A percentile compares a stretch with the other conserved stretches of the same genome.
phyloP scores from a whole-genome alignment of 2,113 vertebrate species.

The Bos javanicus region DNA sequence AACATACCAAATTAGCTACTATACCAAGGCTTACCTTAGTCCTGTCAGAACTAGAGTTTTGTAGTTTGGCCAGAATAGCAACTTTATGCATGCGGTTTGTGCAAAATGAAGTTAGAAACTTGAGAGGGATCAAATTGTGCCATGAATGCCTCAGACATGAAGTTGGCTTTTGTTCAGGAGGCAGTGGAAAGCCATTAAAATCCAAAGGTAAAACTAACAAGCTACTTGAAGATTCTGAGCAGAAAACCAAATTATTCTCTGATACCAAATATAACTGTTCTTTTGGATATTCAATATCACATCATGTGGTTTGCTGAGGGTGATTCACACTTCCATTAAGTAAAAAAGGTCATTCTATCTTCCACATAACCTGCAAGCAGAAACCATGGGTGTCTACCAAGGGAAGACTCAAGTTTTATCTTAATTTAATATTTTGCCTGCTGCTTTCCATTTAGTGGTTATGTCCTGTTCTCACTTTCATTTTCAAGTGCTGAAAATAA shows the following conservation, averaged over 20 bases:
- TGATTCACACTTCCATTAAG: constrained; percentile 62
- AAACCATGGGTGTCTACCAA: constrained; percentile 52
- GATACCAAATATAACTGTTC: constrained; percentile 40
- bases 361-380: constrained; percentile 41
- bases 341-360: constrained; percentile 57
- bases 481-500: constrained; percentile 34
- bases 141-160: background rate
- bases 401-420: constrained; percentile 55
- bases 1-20: background rate
- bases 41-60: background rate
- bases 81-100: background rate
- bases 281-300: constrained; percentile 33
- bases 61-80: background rate
- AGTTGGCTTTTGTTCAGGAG: constrained; percentile 29
- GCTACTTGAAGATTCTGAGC: constrained; percentile 26
- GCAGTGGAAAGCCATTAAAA: constrained; percentile 3
- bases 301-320: constrained; percentile 13
- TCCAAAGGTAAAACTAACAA: background rate
- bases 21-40: background rate
- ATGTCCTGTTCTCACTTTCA: constrained; percentile 43
- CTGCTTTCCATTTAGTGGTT: constrained; percentile 36
- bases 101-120: background rate
- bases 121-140: background rate
- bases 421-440: constrained; percentile 57
- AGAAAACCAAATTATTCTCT: constrained; percentile 36